Evolutionary conservation across 2,113 vertebrate species (phyloP).

Genomic region (Daubentonia madagascariensis): DNA sequence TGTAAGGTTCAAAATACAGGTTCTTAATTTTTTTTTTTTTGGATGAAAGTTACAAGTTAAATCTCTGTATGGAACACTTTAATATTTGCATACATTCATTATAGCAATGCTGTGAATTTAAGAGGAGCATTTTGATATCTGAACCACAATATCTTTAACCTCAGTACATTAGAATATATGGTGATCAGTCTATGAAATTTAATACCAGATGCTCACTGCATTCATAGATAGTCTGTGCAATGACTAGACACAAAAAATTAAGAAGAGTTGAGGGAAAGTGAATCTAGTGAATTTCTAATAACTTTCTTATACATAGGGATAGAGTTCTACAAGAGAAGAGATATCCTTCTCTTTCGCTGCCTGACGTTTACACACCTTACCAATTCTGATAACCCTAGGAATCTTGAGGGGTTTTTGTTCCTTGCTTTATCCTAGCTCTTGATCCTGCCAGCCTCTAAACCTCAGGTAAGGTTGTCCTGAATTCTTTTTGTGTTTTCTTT

Average conservation of each 20-base stretch:
- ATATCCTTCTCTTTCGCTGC: background rate
- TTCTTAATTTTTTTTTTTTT: background rate
- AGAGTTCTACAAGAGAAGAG: background rate
- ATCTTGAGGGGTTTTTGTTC: background rate
- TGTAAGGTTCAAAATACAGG: background rate
- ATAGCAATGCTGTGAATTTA: conserved; percentile 7
- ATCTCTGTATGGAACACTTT: background rate
- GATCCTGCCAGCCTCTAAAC: background rate
- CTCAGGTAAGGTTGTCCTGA: background rate
- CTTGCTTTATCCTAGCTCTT: background rate
- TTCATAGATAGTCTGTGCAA: background rate
- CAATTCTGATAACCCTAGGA: background rate
- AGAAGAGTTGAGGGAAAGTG: background rate
- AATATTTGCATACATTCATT: background rate
- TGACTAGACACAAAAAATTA: background rate
- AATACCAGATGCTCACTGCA: background rate
- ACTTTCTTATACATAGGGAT: background rate
- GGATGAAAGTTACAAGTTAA: background rate
- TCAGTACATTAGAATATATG: background rate
- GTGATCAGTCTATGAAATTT: background rate
- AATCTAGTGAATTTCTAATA: background rate
- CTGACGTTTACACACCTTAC: background rate
- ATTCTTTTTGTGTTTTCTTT: background rate
- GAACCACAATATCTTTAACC: background rate
- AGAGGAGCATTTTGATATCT: conserved; percentile 3